A percentile compares a stretch with the other conserved stretches of the same genome.
phyloP scores from a whole-genome alignment of 2,888 invertebrate species.

The Rhingia rostrata region DNA sequence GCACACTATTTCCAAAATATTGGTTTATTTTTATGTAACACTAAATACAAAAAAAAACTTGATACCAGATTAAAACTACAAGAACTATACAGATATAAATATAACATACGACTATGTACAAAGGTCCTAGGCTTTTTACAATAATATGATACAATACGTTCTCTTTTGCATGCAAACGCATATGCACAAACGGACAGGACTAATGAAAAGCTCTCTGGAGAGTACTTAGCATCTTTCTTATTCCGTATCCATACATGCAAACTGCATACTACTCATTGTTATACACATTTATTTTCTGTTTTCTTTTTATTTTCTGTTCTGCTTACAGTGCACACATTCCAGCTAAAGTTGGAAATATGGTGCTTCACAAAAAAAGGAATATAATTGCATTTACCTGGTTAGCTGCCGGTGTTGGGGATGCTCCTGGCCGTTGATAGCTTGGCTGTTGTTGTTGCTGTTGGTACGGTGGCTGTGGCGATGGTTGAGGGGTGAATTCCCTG shows the following conservation, averaged over 20 bases:
- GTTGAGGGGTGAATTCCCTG: conserved; percentile 83
- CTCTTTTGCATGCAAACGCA: conserved; percentile 5
- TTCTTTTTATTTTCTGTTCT: conserved; percentile 4
- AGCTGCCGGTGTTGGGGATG: conserved; percentile 77
- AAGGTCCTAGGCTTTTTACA: conserved; percentile 35
- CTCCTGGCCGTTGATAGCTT: conserved; percentile 71
- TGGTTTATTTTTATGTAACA: too few relatives aligned
- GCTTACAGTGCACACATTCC: conserved; percentile 49
- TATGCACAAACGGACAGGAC: conserved; percentile 8
- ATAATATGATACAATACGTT: conserved; percentile 19
- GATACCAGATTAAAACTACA: not conserved
- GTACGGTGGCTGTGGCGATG: conserved; percentile 78
- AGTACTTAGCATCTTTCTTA: conserved; percentile 57
- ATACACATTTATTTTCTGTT: not conserved
- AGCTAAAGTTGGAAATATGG: conserved; percentile 59
- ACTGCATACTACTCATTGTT: conserved; percentile 16
- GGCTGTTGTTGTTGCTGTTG: conserved; percentile 73
- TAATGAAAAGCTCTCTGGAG: conserved; percentile 61
- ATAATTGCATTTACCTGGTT: conserved; percentile 78
- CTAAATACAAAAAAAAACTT: not conserved
- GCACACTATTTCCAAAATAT: too few relatives aligned
- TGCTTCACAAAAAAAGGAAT: conserved; percentile 30
- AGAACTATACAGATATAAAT: not conserved
- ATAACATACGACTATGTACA: not conserved
- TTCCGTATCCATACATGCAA: conserved; percentile 38